Evolutionary conservation across 30 jellyfish, hydroid and myxozoan species (phyloP).

Genomic region (Nemopilema nomurai): DNA sequence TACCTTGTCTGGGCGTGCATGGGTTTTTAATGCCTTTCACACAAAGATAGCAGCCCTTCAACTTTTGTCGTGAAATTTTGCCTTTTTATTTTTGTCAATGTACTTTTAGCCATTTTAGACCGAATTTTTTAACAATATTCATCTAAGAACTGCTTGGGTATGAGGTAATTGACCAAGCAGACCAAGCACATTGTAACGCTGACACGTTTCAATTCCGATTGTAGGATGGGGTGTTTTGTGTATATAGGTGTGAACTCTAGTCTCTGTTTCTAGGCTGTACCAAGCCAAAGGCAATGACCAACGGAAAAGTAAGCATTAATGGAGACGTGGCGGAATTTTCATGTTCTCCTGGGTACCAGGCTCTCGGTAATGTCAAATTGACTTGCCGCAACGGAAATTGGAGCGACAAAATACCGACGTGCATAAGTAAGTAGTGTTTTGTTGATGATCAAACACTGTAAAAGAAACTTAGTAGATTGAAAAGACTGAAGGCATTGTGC

Average conservation of each 20-base stretch:
- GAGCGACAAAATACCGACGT: neutral
- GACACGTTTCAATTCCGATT: too few relatives aligned
- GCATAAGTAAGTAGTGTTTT: neutral
- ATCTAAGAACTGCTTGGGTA: too few relatives aligned
- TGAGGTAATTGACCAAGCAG: too few relatives aligned
- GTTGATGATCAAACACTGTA: neutral
- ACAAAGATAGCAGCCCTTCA: too few relatives aligned
- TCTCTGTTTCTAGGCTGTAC: neutral
- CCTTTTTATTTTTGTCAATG: too few relatives aligned
- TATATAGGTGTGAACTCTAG: neutral
- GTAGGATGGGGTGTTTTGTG: too few relatives aligned
- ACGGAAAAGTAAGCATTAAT: neutral
- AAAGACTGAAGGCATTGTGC: neutral
- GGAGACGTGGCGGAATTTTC: neutral
- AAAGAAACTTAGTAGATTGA: neutral
- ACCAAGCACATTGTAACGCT: too few relatives aligned
- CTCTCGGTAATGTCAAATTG: neutral
- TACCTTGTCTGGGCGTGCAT: too few relatives aligned
- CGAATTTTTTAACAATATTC: too few relatives aligned
- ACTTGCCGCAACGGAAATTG: neutral
- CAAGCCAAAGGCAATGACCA: neutral
- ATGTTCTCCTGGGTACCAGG: neutral
- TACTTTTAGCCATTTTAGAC: too few relatives aligned
- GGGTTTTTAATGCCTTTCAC: too few relatives aligned
- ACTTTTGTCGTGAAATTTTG: too few relatives aligned